phyloP scores from a whole-genome alignment of 2,113 vertebrate genomes.

The Montifringilla adamsi region DNA sequence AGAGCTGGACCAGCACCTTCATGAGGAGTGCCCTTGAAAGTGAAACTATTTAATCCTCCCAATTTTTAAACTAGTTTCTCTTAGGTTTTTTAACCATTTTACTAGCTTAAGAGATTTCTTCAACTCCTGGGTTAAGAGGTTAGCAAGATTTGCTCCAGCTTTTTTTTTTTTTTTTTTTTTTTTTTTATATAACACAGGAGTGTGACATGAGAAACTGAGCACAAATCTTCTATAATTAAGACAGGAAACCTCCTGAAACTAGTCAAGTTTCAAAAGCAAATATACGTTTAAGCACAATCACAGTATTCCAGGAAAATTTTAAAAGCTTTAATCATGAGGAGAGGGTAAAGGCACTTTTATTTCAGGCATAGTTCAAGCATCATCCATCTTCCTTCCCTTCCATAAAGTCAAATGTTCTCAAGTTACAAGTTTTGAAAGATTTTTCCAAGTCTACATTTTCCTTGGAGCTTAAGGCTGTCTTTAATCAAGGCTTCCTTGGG shows the following conservation, averaged over 20 bases:
- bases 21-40: neutral
- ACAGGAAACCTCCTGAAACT: neutral
- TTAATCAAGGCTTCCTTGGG: slow-evolving; percentile 21
- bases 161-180: neutral
- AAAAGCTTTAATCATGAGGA: slow-evolving; percentile 16
- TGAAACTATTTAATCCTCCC: neutral
- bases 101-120: neutral
- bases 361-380: slow-evolving; percentile 1
- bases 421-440: slow-evolving; percentile 34
- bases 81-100: neutral
- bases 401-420: slow-evolving; percentile 34
- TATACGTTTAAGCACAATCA: neutral
- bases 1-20: neutral
- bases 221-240: neutral
- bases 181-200: neutral
- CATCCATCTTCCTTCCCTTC: slow-evolving; percentile 44
- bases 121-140: neutral
- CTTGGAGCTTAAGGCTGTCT: neutral
- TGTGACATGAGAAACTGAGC: neutral
- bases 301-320: slow-evolving; percentile 20
- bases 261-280: slow-evolving; percentile 12
- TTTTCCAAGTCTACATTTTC: slow-evolving; percentile 35
- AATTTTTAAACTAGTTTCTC: neutral
- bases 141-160: neutral
- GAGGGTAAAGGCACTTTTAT: slow-evolving; percentile 23